A percentile compares a stretch with the other conserved stretches of the same genome.
phyloP scores from a whole-genome alignment of 2,113 vertebrate genomes.

The Alethe castanea region DNA sequence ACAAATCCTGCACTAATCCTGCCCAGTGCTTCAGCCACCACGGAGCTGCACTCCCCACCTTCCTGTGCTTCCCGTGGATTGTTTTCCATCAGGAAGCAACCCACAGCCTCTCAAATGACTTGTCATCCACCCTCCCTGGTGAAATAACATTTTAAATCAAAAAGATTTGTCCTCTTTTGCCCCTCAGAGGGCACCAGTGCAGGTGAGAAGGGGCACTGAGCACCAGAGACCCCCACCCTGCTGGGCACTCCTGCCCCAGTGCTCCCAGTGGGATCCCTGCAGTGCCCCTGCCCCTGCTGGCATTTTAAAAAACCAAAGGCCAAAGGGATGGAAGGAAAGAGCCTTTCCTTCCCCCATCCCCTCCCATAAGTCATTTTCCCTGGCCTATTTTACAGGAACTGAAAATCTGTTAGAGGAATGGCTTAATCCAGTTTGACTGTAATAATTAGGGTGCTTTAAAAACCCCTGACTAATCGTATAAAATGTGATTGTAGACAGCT shows the following conservation, averaged over 20 bases:
- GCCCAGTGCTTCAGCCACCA: not conserved
- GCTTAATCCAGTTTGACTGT: conserved; percentile 60
- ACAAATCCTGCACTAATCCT: conserved; percentile 34
- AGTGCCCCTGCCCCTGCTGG: not conserved
- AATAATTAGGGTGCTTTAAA: conserved; percentile 63
- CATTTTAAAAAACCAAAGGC: not conserved
- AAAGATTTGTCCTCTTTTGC: not conserved
- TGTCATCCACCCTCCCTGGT: not conserved
- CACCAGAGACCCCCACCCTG: not conserved
- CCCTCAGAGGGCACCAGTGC: not conserved
- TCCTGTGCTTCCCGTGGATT: rapidly evolving
- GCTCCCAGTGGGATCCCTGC: not conserved
- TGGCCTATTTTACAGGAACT: conserved; percentile 59
- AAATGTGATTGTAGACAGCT: conserved; percentile 56
- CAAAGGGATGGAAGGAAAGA: not conserved
- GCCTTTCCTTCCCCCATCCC: not conserved
- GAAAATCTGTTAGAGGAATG: conserved; percentile 60
- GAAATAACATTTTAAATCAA: not conserved
- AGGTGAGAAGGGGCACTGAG: not conserved
- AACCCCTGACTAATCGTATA: conserved; percentile 53
- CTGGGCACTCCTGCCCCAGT: not conserved
- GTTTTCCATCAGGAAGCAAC: not conserved
- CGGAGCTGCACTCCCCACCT: not conserved
- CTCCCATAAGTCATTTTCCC: not conserved
- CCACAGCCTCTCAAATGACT: not conserved